These are phyloP conservation scores for Laterallus jamaicensis DNA, from an alignment of 2,113 vertebrate species.

Conservation along the genomic window DNA sequence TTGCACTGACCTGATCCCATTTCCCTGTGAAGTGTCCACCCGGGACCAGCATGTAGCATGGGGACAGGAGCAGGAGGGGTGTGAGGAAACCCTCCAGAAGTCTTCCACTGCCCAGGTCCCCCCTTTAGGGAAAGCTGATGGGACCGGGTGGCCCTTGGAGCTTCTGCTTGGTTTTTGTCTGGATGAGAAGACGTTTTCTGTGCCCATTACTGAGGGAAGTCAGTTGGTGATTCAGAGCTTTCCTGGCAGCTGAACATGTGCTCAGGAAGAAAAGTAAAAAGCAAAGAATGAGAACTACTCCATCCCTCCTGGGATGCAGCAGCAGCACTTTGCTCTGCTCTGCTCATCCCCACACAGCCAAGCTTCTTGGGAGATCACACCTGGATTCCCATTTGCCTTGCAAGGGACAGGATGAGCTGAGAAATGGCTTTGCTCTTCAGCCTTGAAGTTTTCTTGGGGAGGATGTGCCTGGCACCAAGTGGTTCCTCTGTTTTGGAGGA, in stretches of 20 bases:
- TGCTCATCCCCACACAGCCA: not conserved
- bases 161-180: not conserved
- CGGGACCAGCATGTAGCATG: not conserved
- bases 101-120: not conserved
- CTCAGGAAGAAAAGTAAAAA: not conserved
- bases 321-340: not conserved
- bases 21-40: not conserved
- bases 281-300: not conserved
- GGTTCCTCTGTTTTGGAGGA: not conserved
- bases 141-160: not conserved
- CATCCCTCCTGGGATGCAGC: not conserved
- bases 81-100: not conserved
- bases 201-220: not conserved
- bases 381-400: not conserved
- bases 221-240: not conserved
- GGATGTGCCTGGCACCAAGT: not conserved
- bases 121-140: not conserved
- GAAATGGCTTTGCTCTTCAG: not conserved
- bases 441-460: not conserved
- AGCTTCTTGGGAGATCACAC: not conserved
- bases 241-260: not conserved
- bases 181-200: not conserved
- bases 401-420: not conserved
- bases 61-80: not conserved
- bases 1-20: accelerated